Evolutionary conservation across 53 echinoderm and acorn worm species (phyloP), one percentile per base, ranked within the genome.

Genomic region (Holothuria scabra): DNA sequence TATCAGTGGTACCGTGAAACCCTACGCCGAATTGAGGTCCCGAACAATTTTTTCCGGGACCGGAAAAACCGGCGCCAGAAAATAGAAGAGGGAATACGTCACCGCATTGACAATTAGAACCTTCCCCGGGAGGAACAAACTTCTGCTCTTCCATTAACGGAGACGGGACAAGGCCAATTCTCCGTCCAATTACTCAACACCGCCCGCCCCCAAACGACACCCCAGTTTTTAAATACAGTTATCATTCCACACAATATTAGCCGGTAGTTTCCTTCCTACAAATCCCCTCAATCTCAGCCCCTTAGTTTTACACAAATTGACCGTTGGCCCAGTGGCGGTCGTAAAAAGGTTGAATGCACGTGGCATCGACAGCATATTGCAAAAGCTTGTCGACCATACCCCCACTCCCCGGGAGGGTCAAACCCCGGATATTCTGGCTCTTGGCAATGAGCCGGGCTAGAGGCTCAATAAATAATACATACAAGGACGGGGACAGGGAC

Each of bases 391-490:
- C 66, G 11, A 65, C 60, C 46, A 5, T 66, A 23, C 84, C 84
- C 33, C 56, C 65, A 22, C 86, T 65, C 14, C 88, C 88, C 56
- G 75, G 88, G 18, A 83, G 23, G 7, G 33, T 31, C 22, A 88
- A 75, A 21, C 74, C 74, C 48, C 74, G 28, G 26, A 67, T 83
- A 25, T 32, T 76, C 26, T 64, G 32, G 33, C 38, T 29, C 18
- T 23, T 33, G 8, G 61, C 55, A 20, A 83, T 88, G 76, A 32
- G 76, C 21, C 76, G 58, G 18, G 88, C 83, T 19, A 88, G 49
- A 1, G 88, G 88, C 26, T 88, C 88, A 55, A 88, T 83, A 23
- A 88, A 88, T 56, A 88, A 74, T 0, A 88, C 83, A 83, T 88
- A 88, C 34, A 83, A 74, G 19, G 68, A 30, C 12, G 88, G 84